A percentile compares a stretch with the other conserved stretches of the same genome.
Conservation (phyloP, 2,797 vertebrate genomes). For the Tapera naevia region DNA sequence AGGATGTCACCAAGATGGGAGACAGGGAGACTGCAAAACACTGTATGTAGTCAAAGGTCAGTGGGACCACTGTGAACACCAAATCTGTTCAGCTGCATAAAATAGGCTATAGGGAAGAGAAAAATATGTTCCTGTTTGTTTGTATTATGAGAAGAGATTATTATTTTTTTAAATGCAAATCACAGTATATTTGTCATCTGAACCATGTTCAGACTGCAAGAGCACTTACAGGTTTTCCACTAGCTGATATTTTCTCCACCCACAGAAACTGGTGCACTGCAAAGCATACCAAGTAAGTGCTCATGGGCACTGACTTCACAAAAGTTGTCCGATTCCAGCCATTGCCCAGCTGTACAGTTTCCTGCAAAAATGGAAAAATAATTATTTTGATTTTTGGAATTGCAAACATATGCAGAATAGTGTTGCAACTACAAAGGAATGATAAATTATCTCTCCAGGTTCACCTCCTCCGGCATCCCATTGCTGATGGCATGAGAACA, state of each 20-base stretch:
- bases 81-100: background rate
- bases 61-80: background rate
- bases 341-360: background rate
- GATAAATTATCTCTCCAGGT: background rate
- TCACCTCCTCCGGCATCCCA: background rate
- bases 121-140: background rate
- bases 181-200: background rate
- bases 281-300: constrained; percentile 97
- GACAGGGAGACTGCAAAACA: background rate
- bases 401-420: background rate
- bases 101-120: background rate
- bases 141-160: background rate
- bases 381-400: background rate
- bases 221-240: constrained; percentile 86
- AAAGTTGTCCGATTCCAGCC: constrained; percentile 83
- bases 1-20: background rate
- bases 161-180: background rate
- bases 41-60: background rate
- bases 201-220: background rate
- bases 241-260: constrained; percentile 67
- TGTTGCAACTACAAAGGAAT: background rate
- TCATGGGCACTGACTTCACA: constrained; percentile 90
- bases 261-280: constrained; percentile 86
- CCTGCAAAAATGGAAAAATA: constrained; percentile 59
- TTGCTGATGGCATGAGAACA: background rate